Conservation (phyloP, 2,113 vertebrate species). For the Australoheros scitulus region DNA sequence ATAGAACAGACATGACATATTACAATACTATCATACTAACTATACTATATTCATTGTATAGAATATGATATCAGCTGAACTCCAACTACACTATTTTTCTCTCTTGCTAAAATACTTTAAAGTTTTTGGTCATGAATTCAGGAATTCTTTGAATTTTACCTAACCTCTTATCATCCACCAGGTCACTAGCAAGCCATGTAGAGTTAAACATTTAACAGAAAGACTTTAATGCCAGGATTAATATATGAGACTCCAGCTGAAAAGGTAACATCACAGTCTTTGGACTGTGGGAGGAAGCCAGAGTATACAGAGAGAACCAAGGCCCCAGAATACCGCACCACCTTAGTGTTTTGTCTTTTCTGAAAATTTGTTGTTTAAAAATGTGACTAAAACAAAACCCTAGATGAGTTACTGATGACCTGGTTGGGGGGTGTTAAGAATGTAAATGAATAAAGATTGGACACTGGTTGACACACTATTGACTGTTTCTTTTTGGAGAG, state of each 20-base stretch:
- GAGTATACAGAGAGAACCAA: too few relatives aligned
- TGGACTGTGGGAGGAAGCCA: too few relatives aligned
- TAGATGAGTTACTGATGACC: neutral
- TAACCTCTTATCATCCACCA: neutral
- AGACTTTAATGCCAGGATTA: rapidly evolving
- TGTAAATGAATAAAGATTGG: too few relatives aligned
- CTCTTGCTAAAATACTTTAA: neutral
- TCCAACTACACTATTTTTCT: neutral
- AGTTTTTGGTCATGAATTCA: conserved; percentile 18
- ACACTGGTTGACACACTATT: neutral
- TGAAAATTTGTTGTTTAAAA: neutral
- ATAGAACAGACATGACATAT: neutral
- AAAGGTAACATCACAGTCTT: too few relatives aligned
- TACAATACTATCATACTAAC: neutral
- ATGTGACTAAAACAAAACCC: neutral
- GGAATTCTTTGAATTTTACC: conserved; percentile 11
- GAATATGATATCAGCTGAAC: neutral
- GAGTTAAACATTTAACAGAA: neutral
- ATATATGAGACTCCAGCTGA: neutral
- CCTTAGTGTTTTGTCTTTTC: neutral
- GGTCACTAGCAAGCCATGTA: neutral
- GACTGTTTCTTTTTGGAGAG: neutral
- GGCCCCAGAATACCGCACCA: too few relatives aligned
- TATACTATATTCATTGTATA: conserved; percentile 28
- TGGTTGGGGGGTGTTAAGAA: too few relatives aligned